Conservation (phyloP, 1,140 invertebrate species). For the Samia ricini region DNA sequence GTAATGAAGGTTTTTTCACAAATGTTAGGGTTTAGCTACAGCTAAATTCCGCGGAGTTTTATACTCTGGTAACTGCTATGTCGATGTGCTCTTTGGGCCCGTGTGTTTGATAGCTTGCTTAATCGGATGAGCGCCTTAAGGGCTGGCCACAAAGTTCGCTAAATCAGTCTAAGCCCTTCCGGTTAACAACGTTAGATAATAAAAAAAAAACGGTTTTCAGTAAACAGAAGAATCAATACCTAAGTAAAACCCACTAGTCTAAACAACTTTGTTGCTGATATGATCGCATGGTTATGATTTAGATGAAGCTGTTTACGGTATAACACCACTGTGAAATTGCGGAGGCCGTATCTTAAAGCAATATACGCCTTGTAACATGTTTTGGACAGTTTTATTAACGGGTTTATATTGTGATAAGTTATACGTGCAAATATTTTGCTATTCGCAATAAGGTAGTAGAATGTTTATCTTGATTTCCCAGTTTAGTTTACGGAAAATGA, state of each 20-base stretch:
- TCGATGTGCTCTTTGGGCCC: too few species aligned
- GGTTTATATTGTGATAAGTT: neutral
- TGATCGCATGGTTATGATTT: neutral
- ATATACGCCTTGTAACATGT: neutral
- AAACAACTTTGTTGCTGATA: neutral
- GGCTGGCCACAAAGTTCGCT: too few species aligned
- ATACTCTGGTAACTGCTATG: too few species aligned
- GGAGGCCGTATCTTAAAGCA: constrained; percentile 1
- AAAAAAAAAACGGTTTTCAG: neutral
- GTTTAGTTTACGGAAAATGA: neutral
- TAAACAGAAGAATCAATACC: neutral
- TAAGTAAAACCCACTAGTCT: neutral
- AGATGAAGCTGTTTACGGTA: constrained; percentile 4
- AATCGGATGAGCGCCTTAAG: too few species aligned
- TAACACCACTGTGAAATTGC: neutral
- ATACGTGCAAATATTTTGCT: neutral
- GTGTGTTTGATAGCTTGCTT: too few species aligned
- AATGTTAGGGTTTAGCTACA: too few species aligned
- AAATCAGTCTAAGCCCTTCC: too few species aligned
- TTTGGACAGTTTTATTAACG: constrained; percentile 7
- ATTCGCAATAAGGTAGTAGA: neutral
- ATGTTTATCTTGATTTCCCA: neutral
- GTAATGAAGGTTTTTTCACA: too few species aligned
- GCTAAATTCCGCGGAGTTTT: too few species aligned
- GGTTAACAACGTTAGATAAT: too few species aligned